Evolutionary conservation across 1,140 invertebrate species (phyloP), one percentile per base, ranked within the genome.

Genomic region (Limonius californicus): DNA sequence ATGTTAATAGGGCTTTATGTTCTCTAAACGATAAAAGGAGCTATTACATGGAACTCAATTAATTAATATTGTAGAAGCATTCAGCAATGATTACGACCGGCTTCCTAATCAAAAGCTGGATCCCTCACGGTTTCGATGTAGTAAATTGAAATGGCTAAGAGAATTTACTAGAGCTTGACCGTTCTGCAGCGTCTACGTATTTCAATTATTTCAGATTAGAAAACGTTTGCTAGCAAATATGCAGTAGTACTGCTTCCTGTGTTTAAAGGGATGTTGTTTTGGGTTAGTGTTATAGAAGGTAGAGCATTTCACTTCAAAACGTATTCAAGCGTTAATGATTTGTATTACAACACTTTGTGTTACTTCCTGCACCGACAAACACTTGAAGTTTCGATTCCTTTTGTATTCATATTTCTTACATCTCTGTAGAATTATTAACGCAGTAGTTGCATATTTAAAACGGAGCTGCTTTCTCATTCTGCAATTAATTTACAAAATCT

Each of bases 31-130:
- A 55, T 55, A 55, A 32, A 55, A 32, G 20, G 54, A 55, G 12
- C 54, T 55, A 23, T 55, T 55, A 32, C 45, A 55, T 23, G 20
- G 54, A 55, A 55, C 54, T 55, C 54, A 55, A 55, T 55, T 55
- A 55, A 55, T 55, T 55, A 55, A 55, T 55, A 55, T 55, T 55
- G 54, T 32, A 32, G 54, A 55, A 21, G 54, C 27, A 55, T 55
- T 55, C 54, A 32, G 54, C 54, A 55, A 55, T 32, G 54, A 55
- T 55, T 55, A 55, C 54, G 27, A 12, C 54, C 54, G 54, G 20
- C 15, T 55, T 55, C 54, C 54, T 55, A 55, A 55, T 55, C 54
- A 55, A 55, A 23, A 55, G 54, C 54, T 55, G 11, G 27, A 55
- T 50, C 54, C 27, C 20, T 27, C 27, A 16, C 54, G 27, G 21